Base-by-base conservation (phyloP, 2,797 vertebrate species). In the Pipistrellus kuhlii region DNA sequence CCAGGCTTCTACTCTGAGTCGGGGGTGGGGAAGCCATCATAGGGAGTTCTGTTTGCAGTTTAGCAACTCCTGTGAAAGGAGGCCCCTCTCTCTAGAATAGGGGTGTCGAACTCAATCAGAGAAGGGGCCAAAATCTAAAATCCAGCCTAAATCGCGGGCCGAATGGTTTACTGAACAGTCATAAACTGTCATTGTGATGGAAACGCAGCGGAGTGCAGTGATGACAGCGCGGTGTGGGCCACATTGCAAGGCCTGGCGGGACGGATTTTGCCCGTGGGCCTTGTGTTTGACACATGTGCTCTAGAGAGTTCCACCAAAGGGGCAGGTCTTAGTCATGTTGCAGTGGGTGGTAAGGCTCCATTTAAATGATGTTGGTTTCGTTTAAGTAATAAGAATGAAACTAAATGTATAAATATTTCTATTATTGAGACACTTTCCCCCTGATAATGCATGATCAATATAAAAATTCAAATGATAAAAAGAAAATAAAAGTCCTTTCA, bases 401-500 rank as follows among this genome's bases (percentile, higher is more conserved):
- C 21, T 25, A 85, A 71, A 12, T 18, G 3, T 57, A 21, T 27
- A 38, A 73, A 68, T 44, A n/a, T 30, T 64, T 41, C 51, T 77
- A 13, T 64, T 73, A 59, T 57, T 91, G 71, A 84, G 30, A 18
- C 41, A 32, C 10, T 20, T 81, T 73, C n/a, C 20, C 73, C 71
- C 25, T 18, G 20, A 53, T 86, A 86, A 69, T 68, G 41, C 12
- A 12, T 23, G 12, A 53, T 69, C 20, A 6, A 27, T 75, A 87
- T 81, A 76, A 96, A 77, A 89, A 87, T 78, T 69, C 48, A 87
- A 69, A 2, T 35, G 25, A 38, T 82, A 48, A 6, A 73, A 83
- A 94, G 77, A 62, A 92, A 87, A 53, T n/a, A 73, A 78, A 84
- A 81, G 27, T 72, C 41, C n/a, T 89, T 57, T 92, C 73, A 87